Evolutionary conservation across 2,888 invertebrate genomes (phyloP).

Genomic region (Malthinus flaveolus): DNA sequence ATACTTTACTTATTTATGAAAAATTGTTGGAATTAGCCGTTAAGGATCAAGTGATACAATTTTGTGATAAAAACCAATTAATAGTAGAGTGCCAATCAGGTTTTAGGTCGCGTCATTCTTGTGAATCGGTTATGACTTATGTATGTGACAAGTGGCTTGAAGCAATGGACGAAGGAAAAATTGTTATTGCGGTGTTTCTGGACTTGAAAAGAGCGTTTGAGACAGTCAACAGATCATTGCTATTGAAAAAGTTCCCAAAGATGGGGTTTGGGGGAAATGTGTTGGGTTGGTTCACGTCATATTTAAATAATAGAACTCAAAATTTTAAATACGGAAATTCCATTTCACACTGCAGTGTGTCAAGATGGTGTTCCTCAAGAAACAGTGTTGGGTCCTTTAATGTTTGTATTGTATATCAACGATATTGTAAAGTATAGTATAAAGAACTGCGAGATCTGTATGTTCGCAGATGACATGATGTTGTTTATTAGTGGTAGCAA

Average conservation of each 20-base stretch:
- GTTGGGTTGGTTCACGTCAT: neutral
- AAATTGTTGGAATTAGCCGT: neutral
- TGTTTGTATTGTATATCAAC: neutral
- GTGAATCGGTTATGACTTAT: neutral
- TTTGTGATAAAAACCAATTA: neutral
- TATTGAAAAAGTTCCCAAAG: neutral
- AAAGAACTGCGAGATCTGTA: too few relatives aligned
- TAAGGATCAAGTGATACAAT: neutral
- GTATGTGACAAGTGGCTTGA: neutral
- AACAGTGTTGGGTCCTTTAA: neutral
- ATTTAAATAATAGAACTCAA: neutral
- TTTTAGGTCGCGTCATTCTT: neutral
- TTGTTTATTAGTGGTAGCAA: too few relatives aligned
- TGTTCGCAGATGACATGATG: too few relatives aligned
- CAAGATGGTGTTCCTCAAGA: neutral
- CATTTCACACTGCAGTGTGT: neutral
- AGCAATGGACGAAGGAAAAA: neutral
- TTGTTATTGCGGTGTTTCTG: constrained; percentile 6
- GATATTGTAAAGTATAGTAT: too few relatives aligned
- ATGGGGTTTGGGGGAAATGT: neutral
- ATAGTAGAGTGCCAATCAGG: neutral
- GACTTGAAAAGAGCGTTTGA: constrained; percentile 8
- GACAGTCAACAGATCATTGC: neutral
- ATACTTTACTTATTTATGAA: neutral
- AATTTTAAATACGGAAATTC: neutral